phyloP scores from a whole-genome alignment of 1,140 invertebrate genomes.

The Zaprionus tsacasi region DNA sequence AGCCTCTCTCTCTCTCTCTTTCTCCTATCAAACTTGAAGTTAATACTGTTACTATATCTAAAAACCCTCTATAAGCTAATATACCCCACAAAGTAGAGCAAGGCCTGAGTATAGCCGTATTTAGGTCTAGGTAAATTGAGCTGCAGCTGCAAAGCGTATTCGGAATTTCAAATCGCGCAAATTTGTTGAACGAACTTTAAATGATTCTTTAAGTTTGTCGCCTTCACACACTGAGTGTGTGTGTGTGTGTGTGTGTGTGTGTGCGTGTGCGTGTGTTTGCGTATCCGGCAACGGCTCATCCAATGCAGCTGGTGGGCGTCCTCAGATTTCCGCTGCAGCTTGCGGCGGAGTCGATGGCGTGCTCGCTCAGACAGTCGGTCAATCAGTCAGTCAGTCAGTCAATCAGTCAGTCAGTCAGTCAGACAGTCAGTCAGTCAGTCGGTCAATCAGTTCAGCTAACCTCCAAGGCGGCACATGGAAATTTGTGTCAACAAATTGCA shows the following conservation, averaged over 20 bases:
- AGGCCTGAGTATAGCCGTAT: background rate
- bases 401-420: slow-evolving; percentile 1
- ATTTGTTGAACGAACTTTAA: slow-evolving; percentile 14
- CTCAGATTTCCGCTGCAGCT: slow-evolving; percentile 66
- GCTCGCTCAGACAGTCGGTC: slow-evolving; percentile 38
- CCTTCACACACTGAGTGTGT: background rate
- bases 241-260: background rate
- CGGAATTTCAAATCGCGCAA: slow-evolving; percentile 1
- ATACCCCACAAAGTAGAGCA: background rate
- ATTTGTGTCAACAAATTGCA: slow-evolving; percentile 81
- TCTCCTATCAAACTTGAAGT: no score
- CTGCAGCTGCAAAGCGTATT: background rate
- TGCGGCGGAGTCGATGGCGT: slow-evolving; percentile 51
- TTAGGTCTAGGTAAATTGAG: slow-evolving; percentile 10
- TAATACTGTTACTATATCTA: no score
- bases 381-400: slow-evolving; percentile 23
- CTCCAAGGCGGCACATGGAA: slow-evolving; percentile 51
- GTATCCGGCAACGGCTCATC: slow-evolving; percentile 34
- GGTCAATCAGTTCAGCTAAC: background rate
- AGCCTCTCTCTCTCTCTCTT: no score
- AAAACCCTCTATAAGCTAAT: background rate
- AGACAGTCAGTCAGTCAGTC: slow-evolving; percentile 1
- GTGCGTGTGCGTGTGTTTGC: slow-evolving; percentile 9
- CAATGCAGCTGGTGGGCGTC: slow-evolving; percentile 58
- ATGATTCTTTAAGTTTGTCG: slow-evolving; percentile 5